phyloP scores from a whole-genome alignment of 2,113 vertebrate species.

The Psilopsiagon aurifrons region DNA sequence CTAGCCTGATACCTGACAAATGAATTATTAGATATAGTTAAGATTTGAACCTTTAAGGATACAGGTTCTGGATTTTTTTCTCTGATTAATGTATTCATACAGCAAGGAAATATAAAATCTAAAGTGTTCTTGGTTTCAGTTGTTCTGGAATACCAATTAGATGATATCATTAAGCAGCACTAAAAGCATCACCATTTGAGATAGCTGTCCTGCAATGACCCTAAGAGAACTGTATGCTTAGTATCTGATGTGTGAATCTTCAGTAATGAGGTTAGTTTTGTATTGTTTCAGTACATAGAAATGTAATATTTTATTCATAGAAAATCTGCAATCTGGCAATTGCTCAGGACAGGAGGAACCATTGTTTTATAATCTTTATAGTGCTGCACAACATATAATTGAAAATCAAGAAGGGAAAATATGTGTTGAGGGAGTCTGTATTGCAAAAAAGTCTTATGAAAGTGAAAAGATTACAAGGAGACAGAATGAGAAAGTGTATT shows the following conservation, averaged over 20 bases:
- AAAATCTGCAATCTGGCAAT: neutral
- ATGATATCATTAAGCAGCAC: neutral
- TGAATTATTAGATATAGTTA: neutral
- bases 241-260: neutral
- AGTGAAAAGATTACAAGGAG: neutral
- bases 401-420: slow-evolving; percentile 16
- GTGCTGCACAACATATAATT: neutral
- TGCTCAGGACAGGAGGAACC: neutral
- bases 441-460: neutral
- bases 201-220: neutral
- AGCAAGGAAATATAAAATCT: neutral
- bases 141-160: neutral
- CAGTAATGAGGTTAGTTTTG: neutral
- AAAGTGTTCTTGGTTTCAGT: neutral
- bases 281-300: slow-evolving; percentile 2
- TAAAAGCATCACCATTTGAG: neutral
- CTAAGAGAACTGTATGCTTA: neutral
- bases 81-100: neutral
- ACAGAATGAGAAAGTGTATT: neutral
- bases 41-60: neutral
- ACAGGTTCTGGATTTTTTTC: neutral
- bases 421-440: neutral
- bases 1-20: neutral
- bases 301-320: slow-evolving; percentile 30
- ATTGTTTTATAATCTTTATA: neutral